These are phyloP conservation scores for Bombus confusus DNA, from an alignment of 1,140 invertebrate species.

Conservation along the genomic window DNA sequence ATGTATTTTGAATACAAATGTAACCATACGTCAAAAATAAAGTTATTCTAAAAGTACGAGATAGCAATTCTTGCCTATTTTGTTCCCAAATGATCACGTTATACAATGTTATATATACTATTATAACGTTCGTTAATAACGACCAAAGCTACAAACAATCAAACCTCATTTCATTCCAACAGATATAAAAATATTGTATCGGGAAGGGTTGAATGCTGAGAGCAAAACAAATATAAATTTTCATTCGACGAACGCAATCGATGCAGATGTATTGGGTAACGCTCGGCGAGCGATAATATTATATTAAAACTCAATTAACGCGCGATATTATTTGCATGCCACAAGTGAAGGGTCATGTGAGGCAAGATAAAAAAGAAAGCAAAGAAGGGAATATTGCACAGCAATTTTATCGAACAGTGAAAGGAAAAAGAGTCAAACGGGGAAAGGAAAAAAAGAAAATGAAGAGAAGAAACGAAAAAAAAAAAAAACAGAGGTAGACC, in stretches of 20 bases:
- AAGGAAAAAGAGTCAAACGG: background rate
- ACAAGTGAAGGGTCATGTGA: too few species aligned
- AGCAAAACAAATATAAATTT: constrained; percentile 5
- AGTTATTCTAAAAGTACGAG: too few species aligned
- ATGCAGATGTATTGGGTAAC: background rate
- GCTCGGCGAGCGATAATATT: background rate
- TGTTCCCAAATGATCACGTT: too few species aligned
- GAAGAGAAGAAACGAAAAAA: background rate
- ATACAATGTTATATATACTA: too few species aligned
- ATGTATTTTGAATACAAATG: too few species aligned
- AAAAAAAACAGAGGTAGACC: background rate
- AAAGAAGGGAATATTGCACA: background rate
- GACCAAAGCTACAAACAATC: background rate
- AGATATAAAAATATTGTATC: background rate
- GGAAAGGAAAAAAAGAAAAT: background rate
- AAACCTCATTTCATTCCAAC: background rate
- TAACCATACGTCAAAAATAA: too few species aligned
- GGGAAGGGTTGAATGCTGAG: background rate
- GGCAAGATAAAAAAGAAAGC: background rate
- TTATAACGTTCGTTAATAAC: background rate
- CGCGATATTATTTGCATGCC: background rate
- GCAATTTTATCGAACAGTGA: constrained; percentile 4
- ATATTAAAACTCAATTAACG: constrained; percentile 40
- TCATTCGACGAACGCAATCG: background rate
- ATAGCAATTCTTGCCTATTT: too few species aligned